Conservation (phyloP, 2,113 vertebrate species). For the Ophthalmolycus amberensis region DNA sequence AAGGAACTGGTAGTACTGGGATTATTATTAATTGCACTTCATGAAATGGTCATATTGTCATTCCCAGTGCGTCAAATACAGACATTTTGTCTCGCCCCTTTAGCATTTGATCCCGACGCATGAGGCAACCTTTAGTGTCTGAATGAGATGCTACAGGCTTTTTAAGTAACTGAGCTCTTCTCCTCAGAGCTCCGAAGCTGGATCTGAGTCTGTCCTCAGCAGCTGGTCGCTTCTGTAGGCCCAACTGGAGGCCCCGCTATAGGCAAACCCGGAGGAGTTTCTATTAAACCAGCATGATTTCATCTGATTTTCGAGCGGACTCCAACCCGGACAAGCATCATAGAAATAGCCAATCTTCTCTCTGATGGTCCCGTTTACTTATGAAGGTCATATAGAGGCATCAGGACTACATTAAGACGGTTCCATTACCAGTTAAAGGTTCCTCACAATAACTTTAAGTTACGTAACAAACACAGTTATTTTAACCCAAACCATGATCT, state of each 20-base stretch:
- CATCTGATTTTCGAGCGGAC: too few species aligned
- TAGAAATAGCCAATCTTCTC: neutral
- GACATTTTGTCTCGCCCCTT: neutral
- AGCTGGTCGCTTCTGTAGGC: too few species aligned
- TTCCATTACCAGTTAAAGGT: neutral
- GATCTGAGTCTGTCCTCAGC: neutral
- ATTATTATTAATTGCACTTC: conserved; percentile 10
- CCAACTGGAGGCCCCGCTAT: too few species aligned
- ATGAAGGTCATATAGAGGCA: neutral
- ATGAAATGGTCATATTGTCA: neutral
- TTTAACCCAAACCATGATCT: neutral
- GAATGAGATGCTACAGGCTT: neutral
- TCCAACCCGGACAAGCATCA: too few species aligned
- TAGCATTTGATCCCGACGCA: neutral
- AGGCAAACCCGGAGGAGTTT: too few species aligned
- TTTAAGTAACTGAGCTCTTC: too few species aligned
- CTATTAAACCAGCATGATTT: too few species aligned
- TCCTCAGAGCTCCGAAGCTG: neutral
- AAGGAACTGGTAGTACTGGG: neutral
- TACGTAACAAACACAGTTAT: neutral
- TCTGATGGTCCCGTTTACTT: neutral
- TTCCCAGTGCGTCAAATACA: neutral
- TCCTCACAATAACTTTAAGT: neutral
- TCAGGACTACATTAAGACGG: neutral
- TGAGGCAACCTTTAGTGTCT: neutral